Evolutionary conservation across 1,140 invertebrate species (phyloP), one percentile per base, ranked within the genome.

Genomic region (Schmidtea mediterranea): DNA sequence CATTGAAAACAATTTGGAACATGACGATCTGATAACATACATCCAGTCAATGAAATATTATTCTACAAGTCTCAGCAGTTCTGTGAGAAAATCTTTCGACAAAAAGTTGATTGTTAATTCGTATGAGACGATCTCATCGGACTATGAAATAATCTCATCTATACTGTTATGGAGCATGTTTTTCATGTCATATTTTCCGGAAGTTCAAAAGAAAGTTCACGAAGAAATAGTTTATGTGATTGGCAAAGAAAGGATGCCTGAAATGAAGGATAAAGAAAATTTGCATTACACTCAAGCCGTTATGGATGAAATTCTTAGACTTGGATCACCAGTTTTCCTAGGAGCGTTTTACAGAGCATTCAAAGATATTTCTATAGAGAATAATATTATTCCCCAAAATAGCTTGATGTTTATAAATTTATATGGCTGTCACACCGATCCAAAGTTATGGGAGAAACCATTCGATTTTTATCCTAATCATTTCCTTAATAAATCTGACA

Each of bases 141-240:
- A 12, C 12, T 19, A 19, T 41, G 40, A 41, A 6, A 41, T 23
- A 10, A 41, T 12, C 3, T 19, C 40, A 6, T 3, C 18, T 6
- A 10, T 23, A 23, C 12, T 41, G 40, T 19, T 19, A 12, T 41
- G 40, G 40, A 10, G 18, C 12, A 5, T 41, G 18, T 19, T 41
- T 23, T 23, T 41, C 10, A 41, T 41, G 40, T 19, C 40, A 23
- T 6, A 19, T 23, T 41, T 41, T 23, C 40, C 40, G 12, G 40
- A 19, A 5, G 12, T 41, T 41, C 40, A 41, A 41, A 23, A 41
- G 18, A 41, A 41, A 23, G 40, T 41, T 41, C 40, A 41, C 12
- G 40, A 41, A 12, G 40, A 41, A 41, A 6, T 41, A 23, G 22
- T 41, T 5, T 12, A 23, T 5, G 12, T 41, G 3, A 23, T 41